A percentile compares a stretch with the other conserved stretches of the same genome.
phyloP scores from a whole-genome alignment of 2,888 invertebrate genomes.

The Nephrotoma appendiculata region DNA sequence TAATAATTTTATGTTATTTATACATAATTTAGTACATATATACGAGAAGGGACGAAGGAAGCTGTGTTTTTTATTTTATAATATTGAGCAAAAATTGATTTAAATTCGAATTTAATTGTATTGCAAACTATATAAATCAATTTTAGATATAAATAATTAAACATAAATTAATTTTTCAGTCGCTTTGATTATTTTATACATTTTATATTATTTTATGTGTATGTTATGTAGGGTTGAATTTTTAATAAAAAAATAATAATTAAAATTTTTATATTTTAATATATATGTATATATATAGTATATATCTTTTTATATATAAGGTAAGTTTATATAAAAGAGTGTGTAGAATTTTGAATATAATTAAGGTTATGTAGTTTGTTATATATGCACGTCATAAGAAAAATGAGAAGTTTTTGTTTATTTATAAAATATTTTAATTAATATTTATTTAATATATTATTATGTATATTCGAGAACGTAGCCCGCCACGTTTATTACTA shows the following conservation, averaged over 20 bases:
- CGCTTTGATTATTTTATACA: not conserved
- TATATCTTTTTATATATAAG: not conserved
- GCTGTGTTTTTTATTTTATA: not conserved
- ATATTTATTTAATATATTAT: not conserved
- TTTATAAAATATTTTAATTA: not conserved
- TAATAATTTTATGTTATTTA: not conserved
- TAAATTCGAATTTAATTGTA: not conserved
- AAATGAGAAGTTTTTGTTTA: not conserved
- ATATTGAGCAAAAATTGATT: not conserved
- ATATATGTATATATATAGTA: not conserved
- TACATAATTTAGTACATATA: not conserved
- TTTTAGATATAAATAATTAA: not conserved
- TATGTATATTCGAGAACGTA: not conserved
- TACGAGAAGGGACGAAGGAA: not conserved
- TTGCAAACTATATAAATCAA: not conserved
- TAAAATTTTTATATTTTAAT: not conserved
- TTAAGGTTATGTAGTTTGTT: not conserved
- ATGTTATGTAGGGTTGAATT: not conserved
- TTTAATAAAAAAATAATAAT: not conserved
- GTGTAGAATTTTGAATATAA: not conserved
- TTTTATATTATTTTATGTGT: not conserved
- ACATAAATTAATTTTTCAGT: not conserved
- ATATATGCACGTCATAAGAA: not conserved
- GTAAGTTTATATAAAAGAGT: not conserved
- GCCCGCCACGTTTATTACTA: slow-evolving; percentile 3